These are phyloP conservation scores for Idaea dimidiata DNA, from an alignment of 2,888 invertebrate species.

Conservation along the genomic window DNA sequence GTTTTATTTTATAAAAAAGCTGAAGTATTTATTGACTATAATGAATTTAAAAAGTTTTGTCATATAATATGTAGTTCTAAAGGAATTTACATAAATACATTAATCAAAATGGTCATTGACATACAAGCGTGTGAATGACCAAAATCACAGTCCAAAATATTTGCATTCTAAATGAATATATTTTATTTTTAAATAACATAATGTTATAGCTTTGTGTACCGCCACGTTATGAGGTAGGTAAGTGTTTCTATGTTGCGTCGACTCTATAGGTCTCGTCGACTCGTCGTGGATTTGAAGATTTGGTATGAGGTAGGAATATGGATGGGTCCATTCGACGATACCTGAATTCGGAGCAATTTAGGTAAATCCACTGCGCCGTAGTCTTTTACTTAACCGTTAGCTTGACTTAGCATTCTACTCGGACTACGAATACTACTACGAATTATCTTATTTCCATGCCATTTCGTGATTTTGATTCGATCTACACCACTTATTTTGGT, in stretches of 20 bases:
- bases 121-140: neutral
- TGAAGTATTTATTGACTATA: neutral
- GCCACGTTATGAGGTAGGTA: neutral
- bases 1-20: neutral
- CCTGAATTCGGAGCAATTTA: conserved; percentile 67
- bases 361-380: conserved; percentile 58
- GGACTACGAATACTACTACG: conserved; percentile 37
- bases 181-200: neutral
- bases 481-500: conserved; percentile 41
- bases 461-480: conserved; percentile 58
- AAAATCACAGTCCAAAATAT: neutral
- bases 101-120: neutral
- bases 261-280: no score
- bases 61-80: neutral
- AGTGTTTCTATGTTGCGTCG: neutral
- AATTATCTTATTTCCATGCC: conserved; percentile 68
- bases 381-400: conserved; percentile 67
- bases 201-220: neutral
- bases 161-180: neutral
- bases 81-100: neutral
- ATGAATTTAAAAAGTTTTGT: neutral
- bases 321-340: conserved; percentile 42
- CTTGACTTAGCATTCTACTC: conserved; percentile 60
- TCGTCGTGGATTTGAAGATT: neutral
- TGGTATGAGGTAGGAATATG: neutral